Percentiles rank a stretch among this genome's conserved stretches.
These are phyloP conservation scores for Amphiduros pacificus DNA, from an alignment of 2,888 invertebrate species.

Conservation along the genomic window DNA sequence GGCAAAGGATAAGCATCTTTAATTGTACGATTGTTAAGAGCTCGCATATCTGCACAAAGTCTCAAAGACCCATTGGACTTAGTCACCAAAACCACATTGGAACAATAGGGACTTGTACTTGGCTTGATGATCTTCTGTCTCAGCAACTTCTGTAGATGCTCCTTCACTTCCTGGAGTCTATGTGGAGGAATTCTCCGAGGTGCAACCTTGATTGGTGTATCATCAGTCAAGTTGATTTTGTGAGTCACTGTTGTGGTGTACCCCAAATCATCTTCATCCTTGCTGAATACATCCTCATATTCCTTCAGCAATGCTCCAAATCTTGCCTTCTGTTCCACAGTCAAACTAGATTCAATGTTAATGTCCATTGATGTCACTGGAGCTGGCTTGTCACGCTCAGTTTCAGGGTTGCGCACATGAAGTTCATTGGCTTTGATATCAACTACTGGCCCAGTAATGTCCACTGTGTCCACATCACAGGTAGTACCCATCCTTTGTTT, in stretches of 20 bases:
- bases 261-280: neutral
- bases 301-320: neutral
- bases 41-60: slow-evolving; percentile 30
- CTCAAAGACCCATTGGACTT: slow-evolving; percentile 22
- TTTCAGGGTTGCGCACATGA: neutral
- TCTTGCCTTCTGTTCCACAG: neutral
- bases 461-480: neutral
- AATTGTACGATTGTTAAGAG: slow-evolving; percentile 21
- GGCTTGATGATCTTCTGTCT: neutral
- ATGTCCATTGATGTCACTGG: neutral
- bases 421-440: neutral
- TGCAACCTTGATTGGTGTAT: neutral
- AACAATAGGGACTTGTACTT: neutral
- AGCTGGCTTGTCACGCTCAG: neutral
- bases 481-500: neutral
- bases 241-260: neutral
- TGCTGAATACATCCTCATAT: neutral
- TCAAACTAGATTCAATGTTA: neutral
- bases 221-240: neutral
- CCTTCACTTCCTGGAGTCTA: neutral
- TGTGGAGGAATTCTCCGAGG: neutral
- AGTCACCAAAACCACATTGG: slow-evolving; percentile 16
- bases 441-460: neutral
- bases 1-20: slow-evolving; percentile 30
- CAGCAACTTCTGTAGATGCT: neutral